Conservation (phyloP, 2,113 vertebrate genomes). For the Atrichornis clamosus region DNA sequence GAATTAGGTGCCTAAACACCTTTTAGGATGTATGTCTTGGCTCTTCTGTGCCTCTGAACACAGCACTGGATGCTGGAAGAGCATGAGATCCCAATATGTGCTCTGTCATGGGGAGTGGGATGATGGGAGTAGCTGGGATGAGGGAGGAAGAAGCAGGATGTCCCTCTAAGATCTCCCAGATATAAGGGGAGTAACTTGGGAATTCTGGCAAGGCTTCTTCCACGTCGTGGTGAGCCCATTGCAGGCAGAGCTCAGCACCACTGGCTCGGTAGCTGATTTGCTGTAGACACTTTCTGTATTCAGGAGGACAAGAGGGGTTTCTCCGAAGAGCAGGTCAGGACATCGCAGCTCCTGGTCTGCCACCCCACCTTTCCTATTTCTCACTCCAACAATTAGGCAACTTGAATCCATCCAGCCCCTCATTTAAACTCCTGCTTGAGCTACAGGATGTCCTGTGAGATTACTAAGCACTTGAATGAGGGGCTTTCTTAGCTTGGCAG, state of each 20-base stretch:
- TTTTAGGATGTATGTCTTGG: background rate
- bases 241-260: no score
- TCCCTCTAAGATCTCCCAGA: background rate
- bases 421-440: background rate
- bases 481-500: slow-evolving; percentile 8
- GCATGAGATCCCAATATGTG: background rate
- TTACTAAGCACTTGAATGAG: background rate
- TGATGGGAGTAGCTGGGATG: background rate
- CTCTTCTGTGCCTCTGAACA: background rate
- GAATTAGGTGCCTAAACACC: background rate
- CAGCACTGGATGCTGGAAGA: background rate
- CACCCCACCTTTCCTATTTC: background rate
- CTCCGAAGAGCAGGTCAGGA: background rate
- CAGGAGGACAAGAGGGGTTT: background rate
- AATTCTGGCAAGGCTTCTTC: background rate
- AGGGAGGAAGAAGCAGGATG: background rate
- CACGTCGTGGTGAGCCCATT: accelerated
- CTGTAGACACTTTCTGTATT: background rate
- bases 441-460: slow-evolving; percentile 19
- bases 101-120: background rate
- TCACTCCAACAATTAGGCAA: background rate
- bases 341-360: background rate
- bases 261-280: background rate
- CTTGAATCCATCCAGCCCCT: background rate
- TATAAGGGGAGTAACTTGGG: background rate